A percentile compares a stretch with the other conserved stretches of the same genome.
Evolutionary conservation across 2,113 vertebrate genomes (phyloP).

Genomic region (Sylvia atricapilla): DNA sequence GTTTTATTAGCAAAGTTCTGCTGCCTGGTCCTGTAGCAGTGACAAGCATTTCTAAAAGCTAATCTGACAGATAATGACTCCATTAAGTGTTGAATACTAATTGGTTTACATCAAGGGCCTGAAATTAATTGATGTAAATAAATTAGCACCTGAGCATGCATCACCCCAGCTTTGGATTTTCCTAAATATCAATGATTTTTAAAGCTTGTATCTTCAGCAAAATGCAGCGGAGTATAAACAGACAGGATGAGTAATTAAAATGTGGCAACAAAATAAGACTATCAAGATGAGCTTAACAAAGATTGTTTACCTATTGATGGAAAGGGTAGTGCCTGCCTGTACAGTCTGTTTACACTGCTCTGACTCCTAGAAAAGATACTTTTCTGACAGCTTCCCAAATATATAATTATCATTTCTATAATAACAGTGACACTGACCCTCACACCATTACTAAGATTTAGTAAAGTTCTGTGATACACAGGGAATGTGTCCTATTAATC

Average conservation of each 20-base stretch:
- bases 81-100: constrained; percentile 93
- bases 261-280: constrained; percentile 63
- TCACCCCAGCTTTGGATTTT: constrained; percentile 76
- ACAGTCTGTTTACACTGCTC: constrained; percentile 32
- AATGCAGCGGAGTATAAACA: constrained; percentile 61
- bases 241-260: constrained; percentile 71
- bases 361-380: constrained; percentile 32
- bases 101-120: constrained; percentile 93
- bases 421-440: constrained; percentile 14
- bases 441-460: background rate
- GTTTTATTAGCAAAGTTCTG: constrained; percentile 91
- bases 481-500: background rate
- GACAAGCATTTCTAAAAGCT: constrained; percentile 89
- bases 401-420: constrained; percentile 30
- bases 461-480: background rate
- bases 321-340: constrained; percentile 33
- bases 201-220: constrained; percentile 66
- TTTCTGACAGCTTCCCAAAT: constrained; percentile 29
- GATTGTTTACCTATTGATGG: constrained; percentile 55
- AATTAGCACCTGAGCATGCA: constrained; percentile 91
- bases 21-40: constrained; percentile 78
- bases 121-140: constrained; percentile 97
- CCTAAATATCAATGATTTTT: constrained; percentile 72
- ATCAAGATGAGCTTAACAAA: constrained; percentile 57
- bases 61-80: constrained; percentile 98